Conservation (phyloP, 2,888 invertebrate species). For the Chrysomela aeneicollis region DNA sequence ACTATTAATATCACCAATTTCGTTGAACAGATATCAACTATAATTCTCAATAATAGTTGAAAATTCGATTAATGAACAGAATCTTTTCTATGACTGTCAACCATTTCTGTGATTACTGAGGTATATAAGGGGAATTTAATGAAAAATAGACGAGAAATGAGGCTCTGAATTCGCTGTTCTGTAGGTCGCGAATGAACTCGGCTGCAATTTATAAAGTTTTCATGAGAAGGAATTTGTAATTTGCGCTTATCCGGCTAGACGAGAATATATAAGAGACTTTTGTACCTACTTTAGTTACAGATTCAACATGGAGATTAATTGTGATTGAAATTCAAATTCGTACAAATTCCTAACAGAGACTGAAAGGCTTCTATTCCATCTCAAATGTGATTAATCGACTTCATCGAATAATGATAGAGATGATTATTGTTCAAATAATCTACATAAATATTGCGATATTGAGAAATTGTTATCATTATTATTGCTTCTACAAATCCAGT, state of each 20-base stretch:
- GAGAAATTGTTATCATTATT: no score
- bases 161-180: slow-evolving; percentile 36
- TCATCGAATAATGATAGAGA: background rate
- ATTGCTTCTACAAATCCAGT: no score
- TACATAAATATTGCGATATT: no score
- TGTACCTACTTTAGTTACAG: slow-evolving; percentile 36
- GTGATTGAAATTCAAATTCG: slow-evolving; percentile 15
- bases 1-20: no score
- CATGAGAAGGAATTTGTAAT: slow-evolving; percentile 49
- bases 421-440: no score
- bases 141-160: slow-evolving; percentile 3
- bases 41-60: background rate
- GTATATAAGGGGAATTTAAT: background rate
- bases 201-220: slow-evolving; percentile 48
- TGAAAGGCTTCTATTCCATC: background rate
- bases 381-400: background rate
- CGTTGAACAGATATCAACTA: background rate
- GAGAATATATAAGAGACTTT: slow-evolving; percentile 25
- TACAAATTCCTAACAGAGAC: background rate
- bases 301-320: slow-evolving; percentile 31
- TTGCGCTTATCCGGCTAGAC: slow-evolving; percentile 43
- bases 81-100: background rate
- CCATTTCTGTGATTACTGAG: background rate
- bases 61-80: background rate
- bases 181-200: slow-evolving; percentile 42